Conservation (phyloP, 2,113 vertebrate genomes). For the Atherinomorus stipes region DNA sequence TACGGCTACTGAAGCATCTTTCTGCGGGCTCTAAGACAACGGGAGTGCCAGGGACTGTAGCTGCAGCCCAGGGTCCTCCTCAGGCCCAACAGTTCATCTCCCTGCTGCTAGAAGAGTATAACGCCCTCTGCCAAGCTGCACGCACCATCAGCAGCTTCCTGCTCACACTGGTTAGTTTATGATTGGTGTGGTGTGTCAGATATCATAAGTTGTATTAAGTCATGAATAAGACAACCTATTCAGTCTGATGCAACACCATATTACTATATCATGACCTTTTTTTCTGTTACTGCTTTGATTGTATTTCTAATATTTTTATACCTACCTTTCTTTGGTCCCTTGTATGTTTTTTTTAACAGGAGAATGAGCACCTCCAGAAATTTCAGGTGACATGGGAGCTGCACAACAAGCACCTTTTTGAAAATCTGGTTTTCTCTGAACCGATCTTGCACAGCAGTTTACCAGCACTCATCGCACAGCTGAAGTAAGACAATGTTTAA, state of each 20-base stretch:
- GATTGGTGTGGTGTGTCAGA: not conserved
- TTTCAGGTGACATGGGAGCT: slow-evolving; percentile 99
- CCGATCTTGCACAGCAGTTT: slow-evolving; percentile 93
- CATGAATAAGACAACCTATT: not conserved
- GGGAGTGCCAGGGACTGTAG: slow-evolving; percentile 63
- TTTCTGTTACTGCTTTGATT: not conserved
- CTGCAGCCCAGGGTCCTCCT: slow-evolving; percentile 87
- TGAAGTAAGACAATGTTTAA: slow-evolving; percentile 84
- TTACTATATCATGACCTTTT: not conserved
- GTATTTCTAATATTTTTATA: not conserved
- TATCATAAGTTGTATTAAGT: not conserved
- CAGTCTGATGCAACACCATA: not conserved
- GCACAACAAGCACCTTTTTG: slow-evolving; percentile 98
- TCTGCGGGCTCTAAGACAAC: slow-evolving; percentile 87
- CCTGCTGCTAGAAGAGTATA: slow-evolving; percentile 94
- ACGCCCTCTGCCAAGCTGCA: slow-evolving; percentile 94
- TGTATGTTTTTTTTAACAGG: slow-evolving; percentile 74
- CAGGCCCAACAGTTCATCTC: slow-evolving; percentile 97
- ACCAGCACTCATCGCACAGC: slow-evolving; percentile 91
- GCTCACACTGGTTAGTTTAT: slow-evolving; percentile 91
- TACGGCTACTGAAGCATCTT: slow-evolving; percentile 92
- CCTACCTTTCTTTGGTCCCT: not conserved
- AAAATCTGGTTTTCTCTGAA: slow-evolving; percentile 97
- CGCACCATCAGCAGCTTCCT: slow-evolving; percentile 97
- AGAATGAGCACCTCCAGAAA: slow-evolving; percentile 96